Evolutionary conservation across 2,797 vertebrate genomes (phyloP).

Genomic region (Danio choprae): DNA sequence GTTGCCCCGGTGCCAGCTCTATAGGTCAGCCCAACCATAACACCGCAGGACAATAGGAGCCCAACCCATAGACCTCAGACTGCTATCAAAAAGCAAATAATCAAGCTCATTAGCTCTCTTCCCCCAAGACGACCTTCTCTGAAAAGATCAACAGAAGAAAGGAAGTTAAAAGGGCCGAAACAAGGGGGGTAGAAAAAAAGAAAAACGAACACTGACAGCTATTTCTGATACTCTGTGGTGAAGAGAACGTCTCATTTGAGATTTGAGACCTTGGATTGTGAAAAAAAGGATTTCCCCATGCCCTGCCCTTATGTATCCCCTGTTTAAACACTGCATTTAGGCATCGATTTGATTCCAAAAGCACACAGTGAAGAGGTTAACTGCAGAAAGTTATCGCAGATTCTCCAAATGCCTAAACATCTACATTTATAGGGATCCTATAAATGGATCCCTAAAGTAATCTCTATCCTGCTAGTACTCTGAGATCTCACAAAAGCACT

Average conservation of each 20-base stretch:
- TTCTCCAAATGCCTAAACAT: constrained; percentile 13
- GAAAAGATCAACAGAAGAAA: constrained; percentile 68
- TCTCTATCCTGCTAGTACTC: constrained; percentile 33
- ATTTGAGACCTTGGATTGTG: constrained; percentile 68
- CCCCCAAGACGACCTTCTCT: constrained; percentile 64
- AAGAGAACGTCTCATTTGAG: constrained; percentile 79
- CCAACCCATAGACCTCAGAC: constrained; percentile 60
- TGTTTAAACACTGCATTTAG: constrained; percentile 77
- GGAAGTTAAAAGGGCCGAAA: constrained; percentile 55
- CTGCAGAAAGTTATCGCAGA: constrained; percentile 59
- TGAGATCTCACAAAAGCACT: not conserved
- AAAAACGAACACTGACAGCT: constrained; percentile 71
- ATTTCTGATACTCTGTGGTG: constrained; percentile 79
- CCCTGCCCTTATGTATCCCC: constrained; percentile 68
- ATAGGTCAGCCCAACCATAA: constrained; percentile 68
- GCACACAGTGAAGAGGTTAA: constrained; percentile 71
- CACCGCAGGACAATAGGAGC: constrained; percentile 68
- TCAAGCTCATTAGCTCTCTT: constrained; percentile 73
- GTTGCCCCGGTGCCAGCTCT: constrained; percentile 67
- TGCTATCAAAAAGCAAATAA: constrained; percentile 74
- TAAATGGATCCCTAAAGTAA: constrained; percentile 14
- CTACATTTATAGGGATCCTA: not conserved
- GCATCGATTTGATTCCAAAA: constrained; percentile 74
- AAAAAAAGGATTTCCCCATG: constrained; percentile 73
- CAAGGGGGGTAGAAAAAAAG: constrained; percentile 66